Evolutionary conservation across 2,888 invertebrate species (phyloP), one percentile per base, ranked within the genome.

Genomic region (Geophilus truncorum): DNA sequence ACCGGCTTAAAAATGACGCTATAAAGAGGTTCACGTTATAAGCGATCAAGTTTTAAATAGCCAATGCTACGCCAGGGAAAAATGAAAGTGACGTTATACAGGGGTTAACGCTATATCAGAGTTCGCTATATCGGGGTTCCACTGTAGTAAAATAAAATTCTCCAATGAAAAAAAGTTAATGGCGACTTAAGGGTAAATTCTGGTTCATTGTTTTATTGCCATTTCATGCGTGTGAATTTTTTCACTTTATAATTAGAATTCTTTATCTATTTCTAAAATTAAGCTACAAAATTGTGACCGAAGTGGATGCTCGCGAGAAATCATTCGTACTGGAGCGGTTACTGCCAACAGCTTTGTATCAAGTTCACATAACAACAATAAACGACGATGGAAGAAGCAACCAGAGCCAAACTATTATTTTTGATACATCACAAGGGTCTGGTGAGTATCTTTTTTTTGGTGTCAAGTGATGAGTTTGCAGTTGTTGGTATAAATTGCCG

Each of bases 331-430:
- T 79, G 30, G 79, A 79, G 79, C 80, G 81, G 12, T 80, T 84
- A 62, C 80, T 80, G 34, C 83, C 83, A 10, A 83, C 83, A 57
- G 83, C 84, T 0, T 79, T 78, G 40, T 84, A 84, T 81, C 80
- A 82, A 57, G 83, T 84, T 21, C 80, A 83, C 25, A 82, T 84
- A 32, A 81, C 81, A 18, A 83, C 83, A 2, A 80, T 80, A 36
- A 84, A 83, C 79, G 82, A 82, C 23, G 62, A 82, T 21, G 84
- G 84, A 9, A 78, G 40, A 25, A 62, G 57, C n/a, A 79, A 79
- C 36, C 57, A 34, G 36, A 79, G 57, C 21, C 79, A 79, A 30
- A 79, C 79, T 18, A 32, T 79, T 30, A 30, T 62, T 57, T 79
- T 79, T 34, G 79, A 79, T 34, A 79, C 79, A 23, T 36, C 77